Base-by-base conservation (phyloP, 1,140 invertebrate genomes). In the Lasaia peninsularis region DNA sequence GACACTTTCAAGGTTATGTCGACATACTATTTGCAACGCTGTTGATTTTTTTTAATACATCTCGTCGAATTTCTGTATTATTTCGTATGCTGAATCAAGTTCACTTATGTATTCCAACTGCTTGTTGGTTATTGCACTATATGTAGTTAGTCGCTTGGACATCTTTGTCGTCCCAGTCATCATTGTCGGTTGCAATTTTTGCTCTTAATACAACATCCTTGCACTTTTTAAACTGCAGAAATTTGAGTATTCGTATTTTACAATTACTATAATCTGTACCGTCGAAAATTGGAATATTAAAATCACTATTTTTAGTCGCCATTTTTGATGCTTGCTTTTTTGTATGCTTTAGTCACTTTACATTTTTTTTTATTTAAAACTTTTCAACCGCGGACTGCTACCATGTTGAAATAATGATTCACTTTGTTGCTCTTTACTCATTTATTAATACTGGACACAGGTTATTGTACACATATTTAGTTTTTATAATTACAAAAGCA, bases 261-360 rank as follows among this genome's bases (percentile, higher is more conserved):
- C 69, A 78, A 51, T 57, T 70, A 10, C 21, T 50, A 62, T 78
- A 71, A 12, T 76, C 65, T n/a, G 32, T 14, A 14, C 69, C 73
- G 60, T 78, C 65, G 40, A 78, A 78, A n/a, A 78, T 56, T 9
- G 63, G 69, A 35, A 78, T 72, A 24, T 40, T 60, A 12, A 66
- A 62, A 52, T 63, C 61, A 6, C 28, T 60, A 52, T 48, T 54
- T 58, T 52, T 59, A 18, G 44, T 37, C 24, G 2, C 24, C 24
- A 28, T 28, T 6, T 28, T 28, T n/a, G n/a, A n/a, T n/a, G n/a
- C n/a, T n/a, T n/a, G n/a, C n/a, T n/a, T n/a, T n/a, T n/a, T n/a
- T n/a, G n/a, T n/a, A n/a, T n/a, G n/a, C n/a, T n/a, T n/a, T n/a
- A n/a, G n/a, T n/a, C n/a, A n/a, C n/a, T n/a, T n/a, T n/a, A n/a